Evolutionary conservation across 2,113 vertebrate genomes (phyloP).

Genomic region (Patagioenas fasciata): DNA sequence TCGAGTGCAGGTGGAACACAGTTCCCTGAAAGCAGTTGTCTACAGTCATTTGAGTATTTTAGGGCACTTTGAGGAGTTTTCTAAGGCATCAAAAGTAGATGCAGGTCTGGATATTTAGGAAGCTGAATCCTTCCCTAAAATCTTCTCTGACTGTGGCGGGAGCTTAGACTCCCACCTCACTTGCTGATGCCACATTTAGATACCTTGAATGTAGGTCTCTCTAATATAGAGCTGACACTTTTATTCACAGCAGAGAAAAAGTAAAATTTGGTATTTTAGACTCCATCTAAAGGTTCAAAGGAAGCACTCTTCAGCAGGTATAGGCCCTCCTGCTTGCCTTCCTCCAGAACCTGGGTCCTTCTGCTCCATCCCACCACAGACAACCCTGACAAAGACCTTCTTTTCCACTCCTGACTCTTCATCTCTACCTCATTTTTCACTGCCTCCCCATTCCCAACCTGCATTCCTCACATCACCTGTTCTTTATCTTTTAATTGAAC

Average conservation of each 20-base stretch:
- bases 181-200: not conserved
- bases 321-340: not conserved
- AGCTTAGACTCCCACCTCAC: not conserved
- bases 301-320: not conserved
- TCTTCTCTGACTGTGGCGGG: not conserved
- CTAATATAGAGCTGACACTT: not conserved
- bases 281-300: not conserved
- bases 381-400: not conserved
- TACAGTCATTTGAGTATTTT: not conserved
- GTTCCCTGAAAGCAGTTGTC: not conserved
- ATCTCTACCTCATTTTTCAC: not conserved
- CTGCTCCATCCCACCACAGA: not conserved
- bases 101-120: not conserved
- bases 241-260: not conserved
- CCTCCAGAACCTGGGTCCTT: not conserved
- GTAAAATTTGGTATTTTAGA: not conserved
- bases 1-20: not conserved
- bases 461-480: not conserved
- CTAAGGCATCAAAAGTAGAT: not conserved
- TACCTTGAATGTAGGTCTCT: not conserved
- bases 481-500: not conserved
- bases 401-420: not conserved
- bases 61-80: not conserved
- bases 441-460: not conserved
- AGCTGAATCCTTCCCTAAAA: not conserved